These are phyloP conservation scores for Cottoperca gobio DNA, from an alignment of 2,797 vertebrate genomes.

Conservation along the genomic window DNA sequence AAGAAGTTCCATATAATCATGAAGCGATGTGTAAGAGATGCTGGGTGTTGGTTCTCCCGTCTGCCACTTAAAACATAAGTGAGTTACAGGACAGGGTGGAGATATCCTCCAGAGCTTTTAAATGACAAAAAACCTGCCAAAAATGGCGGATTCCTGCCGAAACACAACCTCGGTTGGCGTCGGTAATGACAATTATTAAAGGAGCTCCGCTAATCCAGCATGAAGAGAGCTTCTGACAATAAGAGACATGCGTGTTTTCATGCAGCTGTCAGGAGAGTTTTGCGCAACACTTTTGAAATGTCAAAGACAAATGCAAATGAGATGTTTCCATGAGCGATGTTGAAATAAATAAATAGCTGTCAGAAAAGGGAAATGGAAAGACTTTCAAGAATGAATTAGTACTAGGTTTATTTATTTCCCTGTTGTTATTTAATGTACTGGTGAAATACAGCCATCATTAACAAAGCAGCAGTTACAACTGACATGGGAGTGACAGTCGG, in stretches of 20 bases:
- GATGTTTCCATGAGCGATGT: background rate
- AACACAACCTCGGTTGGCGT: conserved; percentile 50
- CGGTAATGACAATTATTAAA: conserved; percentile 59
- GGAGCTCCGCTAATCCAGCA: conserved; percentile 55
- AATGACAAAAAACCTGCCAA: conserved; percentile 39
- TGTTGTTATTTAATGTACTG: background rate
- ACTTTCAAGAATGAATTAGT: background rate
- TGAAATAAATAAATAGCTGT: conserved; percentile 39
- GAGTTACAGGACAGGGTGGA: background rate
- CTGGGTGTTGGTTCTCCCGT: background rate
- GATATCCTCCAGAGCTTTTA: conserved; percentile 23
- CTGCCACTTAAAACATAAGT: background rate
- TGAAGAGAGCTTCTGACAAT: conserved; percentile 62
- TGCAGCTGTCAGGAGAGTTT: conserved; percentile 52
- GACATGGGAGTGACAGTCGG: background rate
- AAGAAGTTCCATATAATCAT: too few species aligned
- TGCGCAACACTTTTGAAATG: conserved; percentile 34
- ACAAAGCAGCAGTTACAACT: background rate
- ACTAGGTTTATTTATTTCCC: background rate
- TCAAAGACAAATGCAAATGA: conserved; percentile 48
- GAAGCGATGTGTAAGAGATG: background rate
- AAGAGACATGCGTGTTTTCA: conserved; percentile 42
- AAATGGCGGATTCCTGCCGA: conserved; percentile 44
- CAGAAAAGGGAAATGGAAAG: background rate
- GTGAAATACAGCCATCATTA: background rate